Base-by-base conservation (phyloP, 2,797 vertebrate species). In the Heterohyrax brucei region DNA sequence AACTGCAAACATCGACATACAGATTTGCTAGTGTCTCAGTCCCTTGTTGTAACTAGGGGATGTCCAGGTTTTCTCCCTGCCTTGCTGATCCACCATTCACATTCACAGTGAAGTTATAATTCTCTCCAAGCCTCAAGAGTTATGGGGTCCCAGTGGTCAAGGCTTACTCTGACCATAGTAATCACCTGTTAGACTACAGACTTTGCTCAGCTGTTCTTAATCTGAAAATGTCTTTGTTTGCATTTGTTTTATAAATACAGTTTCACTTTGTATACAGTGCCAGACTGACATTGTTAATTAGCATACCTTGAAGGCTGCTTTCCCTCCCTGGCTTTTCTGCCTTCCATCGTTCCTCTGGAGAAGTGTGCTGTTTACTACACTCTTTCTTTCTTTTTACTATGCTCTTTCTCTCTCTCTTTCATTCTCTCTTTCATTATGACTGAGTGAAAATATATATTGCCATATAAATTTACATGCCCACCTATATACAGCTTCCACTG, bases 1-100 rank as follows among this genome's bases (percentile, higher is more conserved):
- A 66, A 1, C 1, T 53, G n/a, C 21, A 6, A 12, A 86, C 56
- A 19, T 1, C 12, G 14, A 3, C 5, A 13, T 4, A 7, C 13
- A 1, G 0, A 5, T 66, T 91, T 77, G 18, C 50, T 56, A 53
- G 56, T 1, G 5, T 10, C 21, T 4, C 30, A 3, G 18, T 86
- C 44, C 33, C 26, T 9, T 22, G 24, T 77, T 39, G 56, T 10
- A 50, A 10, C 18, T 46, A 44, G 5, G 7, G 16, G n/a, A 56
- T 4, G 10, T 13, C 13, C n/a, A 24, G 26, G 0, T 73, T 80
- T 80, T 78, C 10, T 21, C 18, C 21, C n/a, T 18, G 10, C 13
- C 12, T 39, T 26, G 10, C 3, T 76, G 33, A 77, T 0, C 12
- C 0, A 1, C 0, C 21, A 33, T 64, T 93, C 26, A 53, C 33